Percentiles rank a stretch among this genome's conserved stretches.
Evolutionary conservation across 1,140 invertebrate genomes (phyloP).

Genomic region (Thaumetopoea pityocampa): DNA sequence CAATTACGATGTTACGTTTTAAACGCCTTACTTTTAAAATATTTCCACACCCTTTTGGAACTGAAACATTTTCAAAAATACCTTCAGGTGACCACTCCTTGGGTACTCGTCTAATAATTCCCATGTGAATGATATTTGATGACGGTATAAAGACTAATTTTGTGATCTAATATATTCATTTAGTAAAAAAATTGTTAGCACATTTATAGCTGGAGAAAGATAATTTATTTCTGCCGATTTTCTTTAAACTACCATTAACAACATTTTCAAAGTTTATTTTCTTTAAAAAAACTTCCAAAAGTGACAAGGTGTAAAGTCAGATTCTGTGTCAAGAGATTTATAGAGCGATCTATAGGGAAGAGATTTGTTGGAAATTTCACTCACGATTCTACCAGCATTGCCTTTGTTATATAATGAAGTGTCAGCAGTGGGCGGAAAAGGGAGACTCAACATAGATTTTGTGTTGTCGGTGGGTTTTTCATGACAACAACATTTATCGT

Average conservation of each 20-base stretch:
- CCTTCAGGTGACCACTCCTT: constrained; percentile 15
- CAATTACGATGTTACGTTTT: constrained; percentile 11
- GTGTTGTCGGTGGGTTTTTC: too few relatives aligned
- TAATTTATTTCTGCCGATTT: constrained; percentile 17
- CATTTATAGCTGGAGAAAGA: constrained; percentile 4
- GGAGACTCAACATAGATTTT: too few relatives aligned
- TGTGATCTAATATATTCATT: background rate
- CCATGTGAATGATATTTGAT: constrained; percentile 12
- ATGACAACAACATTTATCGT: too few relatives aligned
- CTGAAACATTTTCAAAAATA: constrained; percentile 6
- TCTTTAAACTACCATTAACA: constrained; percentile 13
- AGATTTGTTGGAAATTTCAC: too few relatives aligned
- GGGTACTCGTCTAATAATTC: constrained; percentile 21
- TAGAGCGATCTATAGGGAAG: too few relatives aligned
- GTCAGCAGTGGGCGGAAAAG: too few relatives aligned
- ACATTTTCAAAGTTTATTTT: constrained; percentile 10
- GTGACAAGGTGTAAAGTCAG: constrained; percentile 11
- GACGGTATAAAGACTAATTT: constrained; percentile 14
- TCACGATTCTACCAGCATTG: too few relatives aligned
- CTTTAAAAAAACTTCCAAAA: constrained; percentile 15
- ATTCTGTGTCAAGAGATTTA: too few relatives aligned
- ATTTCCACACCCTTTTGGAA: constrained; percentile 18
- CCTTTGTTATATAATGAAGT: too few relatives aligned
- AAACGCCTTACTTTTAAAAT: constrained; percentile 19
- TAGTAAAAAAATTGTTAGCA: constrained; percentile 17